These are phyloP conservation scores for Drosophila serrata DNA, from an alignment of 1,140 invertebrate genomes.

Conservation along the genomic window DNA sequence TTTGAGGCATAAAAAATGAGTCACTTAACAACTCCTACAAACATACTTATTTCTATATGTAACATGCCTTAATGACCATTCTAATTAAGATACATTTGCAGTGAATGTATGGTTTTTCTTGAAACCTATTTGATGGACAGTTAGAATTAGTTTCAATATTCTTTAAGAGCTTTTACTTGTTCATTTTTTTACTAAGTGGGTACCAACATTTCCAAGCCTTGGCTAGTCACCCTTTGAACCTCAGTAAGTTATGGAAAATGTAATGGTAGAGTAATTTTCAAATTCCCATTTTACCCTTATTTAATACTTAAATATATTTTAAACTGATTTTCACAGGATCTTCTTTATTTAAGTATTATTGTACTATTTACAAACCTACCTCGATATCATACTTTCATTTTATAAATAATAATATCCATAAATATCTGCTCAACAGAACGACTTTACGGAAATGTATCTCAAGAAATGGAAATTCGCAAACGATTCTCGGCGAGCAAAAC, in stretches of 20 bases:
- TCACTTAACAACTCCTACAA: not conserved
- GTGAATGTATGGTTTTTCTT: conserved; percentile 26
- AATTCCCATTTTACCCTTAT: not conserved
- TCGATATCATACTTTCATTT: not conserved
- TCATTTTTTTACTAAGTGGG: conserved; percentile 1
- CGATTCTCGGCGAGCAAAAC: not conserved
- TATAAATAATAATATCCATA: not conserved
- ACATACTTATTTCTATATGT: not conserved
- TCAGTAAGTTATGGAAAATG: not conserved
- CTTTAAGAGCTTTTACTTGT: conserved; percentile 67
- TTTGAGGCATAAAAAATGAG: too few relatives aligned
- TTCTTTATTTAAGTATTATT: too few relatives aligned
- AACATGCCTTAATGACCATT: conserved; percentile 1
- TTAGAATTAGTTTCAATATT: conserved; percentile 10
- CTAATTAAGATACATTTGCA: conserved; percentile 7
- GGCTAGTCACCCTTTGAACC: not conserved
- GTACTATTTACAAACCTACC: too few relatives aligned
- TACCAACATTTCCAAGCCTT: not conserved
- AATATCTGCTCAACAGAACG: not conserved
- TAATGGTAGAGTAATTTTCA: not conserved
- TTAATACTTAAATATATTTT: not conserved
- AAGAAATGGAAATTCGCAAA: conserved; percentile 7
- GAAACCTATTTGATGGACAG: conserved; percentile 3
- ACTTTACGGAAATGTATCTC: not conserved
- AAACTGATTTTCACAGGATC: too few relatives aligned